Conservation (phyloP, 2,888 invertebrate genomes). For the Aradus depressus region DNA sequence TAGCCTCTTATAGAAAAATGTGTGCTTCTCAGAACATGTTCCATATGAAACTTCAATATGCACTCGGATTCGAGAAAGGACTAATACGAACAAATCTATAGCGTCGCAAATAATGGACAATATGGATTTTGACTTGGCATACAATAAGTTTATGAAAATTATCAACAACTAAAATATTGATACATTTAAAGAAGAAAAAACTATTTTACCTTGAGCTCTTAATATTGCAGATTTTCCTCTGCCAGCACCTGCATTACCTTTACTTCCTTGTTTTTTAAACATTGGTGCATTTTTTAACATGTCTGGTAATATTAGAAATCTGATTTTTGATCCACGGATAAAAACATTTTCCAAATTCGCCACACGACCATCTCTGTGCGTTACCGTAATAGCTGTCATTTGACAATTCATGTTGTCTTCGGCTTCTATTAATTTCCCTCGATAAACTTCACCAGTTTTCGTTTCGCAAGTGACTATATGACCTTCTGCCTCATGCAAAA, state of each 20-base stretch:
- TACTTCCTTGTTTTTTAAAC: constrained; percentile 86
- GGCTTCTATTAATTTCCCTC: constrained; percentile 94
- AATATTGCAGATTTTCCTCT: constrained; percentile 87
- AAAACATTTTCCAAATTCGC: constrained; percentile 95
- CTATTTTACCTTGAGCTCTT: constrained; percentile 68
- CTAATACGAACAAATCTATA: too few species aligned
- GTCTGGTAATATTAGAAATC: constrained; percentile 95
- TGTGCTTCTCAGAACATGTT: too few species aligned
- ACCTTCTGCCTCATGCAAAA: constrained; percentile 98
- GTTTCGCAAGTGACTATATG: constrained; percentile 98
- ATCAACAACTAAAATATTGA: not conserved
- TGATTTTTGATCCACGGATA: constrained; percentile 94
- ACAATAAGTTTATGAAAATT: not conserved
- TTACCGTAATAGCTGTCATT: constrained; percentile 92
- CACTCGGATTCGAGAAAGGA: too few species aligned
- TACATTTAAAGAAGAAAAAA: not conserved
- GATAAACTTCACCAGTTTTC: constrained; percentile 95
- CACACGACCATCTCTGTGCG: constrained; percentile 87
- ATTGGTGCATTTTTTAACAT: constrained; percentile 98
- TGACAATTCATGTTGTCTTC: constrained; percentile 99
- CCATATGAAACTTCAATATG: too few species aligned
- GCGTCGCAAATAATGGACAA: too few species aligned
- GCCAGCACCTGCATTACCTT: constrained; percentile 42
- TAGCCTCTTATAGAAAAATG: too few species aligned
- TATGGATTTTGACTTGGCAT: too few species aligned